A percentile compares a stretch with the other conserved stretches of the same genome.
Evolutionary conservation across 2,888 invertebrate genomes (phyloP).

Genomic region (Biston betularia): DNA sequence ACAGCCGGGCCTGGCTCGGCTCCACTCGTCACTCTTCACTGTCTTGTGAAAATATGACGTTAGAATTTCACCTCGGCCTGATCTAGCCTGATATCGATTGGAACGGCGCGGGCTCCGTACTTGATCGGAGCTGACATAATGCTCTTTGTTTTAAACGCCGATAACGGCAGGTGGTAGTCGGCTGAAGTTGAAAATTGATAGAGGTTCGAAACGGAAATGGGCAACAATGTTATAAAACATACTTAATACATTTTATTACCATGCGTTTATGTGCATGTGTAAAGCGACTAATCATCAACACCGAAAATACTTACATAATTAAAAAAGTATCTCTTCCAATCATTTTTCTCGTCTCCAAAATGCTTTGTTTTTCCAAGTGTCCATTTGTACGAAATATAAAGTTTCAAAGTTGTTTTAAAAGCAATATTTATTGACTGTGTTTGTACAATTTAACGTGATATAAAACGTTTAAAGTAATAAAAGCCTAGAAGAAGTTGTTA

Average conservation of each 20-base stretch:
- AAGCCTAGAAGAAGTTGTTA: constrained; percentile 69
- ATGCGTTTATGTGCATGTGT: no score
- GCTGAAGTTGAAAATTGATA: constrained; percentile 34
- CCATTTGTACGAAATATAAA: constrained; percentile 11
- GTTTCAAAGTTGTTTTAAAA: constrained; percentile 56
- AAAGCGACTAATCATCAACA: no score
- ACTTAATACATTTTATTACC: no score
- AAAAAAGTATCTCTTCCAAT: no score
- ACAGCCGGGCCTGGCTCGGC: constrained; percentile 74
- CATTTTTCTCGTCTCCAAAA: no score
- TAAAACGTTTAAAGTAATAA: constrained; percentile 80
- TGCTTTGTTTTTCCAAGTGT: no score
- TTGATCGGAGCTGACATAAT: constrained; percentile 58
- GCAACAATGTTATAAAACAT: background rate
- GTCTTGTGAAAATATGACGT: constrained; percentile 68
- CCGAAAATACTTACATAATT: no score
- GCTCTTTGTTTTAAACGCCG: constrained; percentile 55
- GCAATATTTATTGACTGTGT: constrained; percentile 66
- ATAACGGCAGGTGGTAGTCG: constrained; percentile 54
- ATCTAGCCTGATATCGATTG: constrained; percentile 48
- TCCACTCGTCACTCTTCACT: constrained; percentile 73
- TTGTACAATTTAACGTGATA: constrained; percentile 74
- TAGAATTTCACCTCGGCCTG: constrained; percentile 47
- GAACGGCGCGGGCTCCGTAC: constrained; percentile 39
- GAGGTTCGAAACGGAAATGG: constrained; percentile 18